Conservation (phyloP, 2,797 vertebrate species). For the Tauraco hartlaubi region DNA sequence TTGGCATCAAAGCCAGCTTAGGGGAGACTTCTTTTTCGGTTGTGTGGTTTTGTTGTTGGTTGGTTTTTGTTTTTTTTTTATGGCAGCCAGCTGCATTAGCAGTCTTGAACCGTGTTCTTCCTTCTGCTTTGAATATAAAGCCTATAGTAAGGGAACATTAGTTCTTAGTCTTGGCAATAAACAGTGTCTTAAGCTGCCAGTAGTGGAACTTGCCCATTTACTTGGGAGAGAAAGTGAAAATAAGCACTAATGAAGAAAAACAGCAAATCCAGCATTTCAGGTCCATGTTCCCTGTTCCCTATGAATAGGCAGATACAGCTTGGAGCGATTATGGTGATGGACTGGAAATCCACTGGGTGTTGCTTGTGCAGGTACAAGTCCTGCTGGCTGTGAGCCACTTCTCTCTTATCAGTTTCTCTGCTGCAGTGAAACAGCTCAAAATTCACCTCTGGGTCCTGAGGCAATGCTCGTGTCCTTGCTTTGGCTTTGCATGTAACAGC, state of each 20-base stretch:
- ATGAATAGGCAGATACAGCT: background rate
- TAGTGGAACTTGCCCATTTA: slow-evolving; percentile 15
- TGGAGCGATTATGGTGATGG: background rate
- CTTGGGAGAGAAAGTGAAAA: slow-evolving; percentile 47
- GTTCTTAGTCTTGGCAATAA: background rate
- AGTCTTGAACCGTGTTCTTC: slow-evolving; percentile 37
- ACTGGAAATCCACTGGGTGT: background rate
- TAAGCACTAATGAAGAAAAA: slow-evolving; percentile 19
- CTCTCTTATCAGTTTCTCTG: background rate
- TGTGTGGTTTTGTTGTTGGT: no score
- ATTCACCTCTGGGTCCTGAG: background rate
- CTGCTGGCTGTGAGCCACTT: background rate
- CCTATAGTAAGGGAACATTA: background rate
- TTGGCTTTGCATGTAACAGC: background rate
- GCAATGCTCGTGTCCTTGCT: background rate
- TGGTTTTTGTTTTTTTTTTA: background rate
- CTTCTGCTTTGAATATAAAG: slow-evolving; percentile 55
- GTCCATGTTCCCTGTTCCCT: background rate
- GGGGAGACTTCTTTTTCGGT: background rate
- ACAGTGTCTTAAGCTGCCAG: slow-evolving; percentile 5
- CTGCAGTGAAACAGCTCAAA: background rate
- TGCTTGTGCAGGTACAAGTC: slow-evolving; percentile 9
- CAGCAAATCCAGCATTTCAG: slow-evolving; percentile 42
- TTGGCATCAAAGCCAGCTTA: slow-evolving; percentile 4
- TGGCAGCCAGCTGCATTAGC: slow-evolving; percentile 28